phyloP scores from a whole-genome alignment of 2,888 invertebrate genomes.

The Nephrotoma appendiculata region DNA sequence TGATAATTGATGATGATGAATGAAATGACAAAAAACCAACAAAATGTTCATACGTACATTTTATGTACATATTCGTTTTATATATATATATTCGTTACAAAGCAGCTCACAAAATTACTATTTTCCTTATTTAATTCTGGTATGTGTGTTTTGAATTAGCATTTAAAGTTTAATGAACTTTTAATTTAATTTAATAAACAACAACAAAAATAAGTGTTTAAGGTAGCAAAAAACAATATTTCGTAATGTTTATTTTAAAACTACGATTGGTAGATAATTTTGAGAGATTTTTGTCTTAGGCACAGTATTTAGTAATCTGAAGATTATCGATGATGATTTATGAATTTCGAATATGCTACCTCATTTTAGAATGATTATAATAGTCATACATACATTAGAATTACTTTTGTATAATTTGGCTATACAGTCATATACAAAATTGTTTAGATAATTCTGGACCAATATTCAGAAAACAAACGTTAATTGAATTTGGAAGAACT shows the following conservation, averaged over 20 bases:
- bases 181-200: background rate
- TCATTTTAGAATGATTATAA: background rate
- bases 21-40: background rate
- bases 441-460: no score
- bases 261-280: background rate
- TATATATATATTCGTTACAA: background rate
- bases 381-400: no score
- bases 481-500: no score
- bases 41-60: background rate
- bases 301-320: background rate
- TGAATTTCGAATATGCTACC: background rate
- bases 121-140: background rate
- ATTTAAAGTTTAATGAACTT: background rate
- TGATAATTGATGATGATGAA: background rate
- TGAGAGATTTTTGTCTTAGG: background rate
- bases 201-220: background rate
- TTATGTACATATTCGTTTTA: background rate
- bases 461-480: no score
- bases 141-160: background rate
- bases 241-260: background rate
- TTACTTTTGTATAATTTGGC: no score
- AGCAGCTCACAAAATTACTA: background rate
- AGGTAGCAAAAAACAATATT: background rate
- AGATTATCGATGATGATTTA: background rate
- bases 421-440: background rate